Percentiles rank a stretch among this genome's conserved stretches.
These are phyloP conservation scores for Micronycteris hirsuta DNA, from an alignment of 2,113 vertebrate genomes.

Conservation along the genomic window DNA sequence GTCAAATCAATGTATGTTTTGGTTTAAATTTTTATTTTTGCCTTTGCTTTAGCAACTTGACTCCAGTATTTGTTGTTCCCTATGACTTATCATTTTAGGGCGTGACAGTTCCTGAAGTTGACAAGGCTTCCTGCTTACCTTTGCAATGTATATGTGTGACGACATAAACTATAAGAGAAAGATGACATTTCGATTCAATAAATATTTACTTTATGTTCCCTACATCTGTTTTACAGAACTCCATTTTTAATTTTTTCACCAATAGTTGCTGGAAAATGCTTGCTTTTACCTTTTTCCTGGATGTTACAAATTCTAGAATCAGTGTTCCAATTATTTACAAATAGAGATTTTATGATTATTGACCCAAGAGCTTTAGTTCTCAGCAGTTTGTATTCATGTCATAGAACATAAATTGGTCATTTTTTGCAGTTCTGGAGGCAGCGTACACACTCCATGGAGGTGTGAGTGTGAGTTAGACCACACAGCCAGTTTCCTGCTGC, in stretches of 20 bases:
- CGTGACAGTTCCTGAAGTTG: conserved; percentile 36
- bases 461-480: neutral
- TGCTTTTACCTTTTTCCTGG: conserved; percentile 22
- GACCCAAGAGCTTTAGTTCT: neutral
- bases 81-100: conserved; percentile 41
- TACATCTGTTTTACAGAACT: conserved; percentile 56
- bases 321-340: neutral
- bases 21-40: conserved; percentile 61
- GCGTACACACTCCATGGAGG: neutral
- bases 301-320: conserved; percentile 3
- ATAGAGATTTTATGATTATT: neutral
- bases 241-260: neutral
- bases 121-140: neutral
- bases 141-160: neutral
- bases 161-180: conserved; percentile 37
- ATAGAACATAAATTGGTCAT: neutral
- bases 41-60: conserved; percentile 15
- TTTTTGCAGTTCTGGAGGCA: neutral
- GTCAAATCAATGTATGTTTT: conserved; percentile 51
- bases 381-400: neutral
- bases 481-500: neutral
- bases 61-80: conserved; percentile 43
- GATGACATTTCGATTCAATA: conserved; percentile 33
- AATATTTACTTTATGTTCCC: conserved; percentile 52
- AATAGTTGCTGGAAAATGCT: neutral